These are phyloP conservation scores for Paguma larvata DNA, from an alignment of 2,797 vertebrate species.

Conservation along the genomic window DNA sequence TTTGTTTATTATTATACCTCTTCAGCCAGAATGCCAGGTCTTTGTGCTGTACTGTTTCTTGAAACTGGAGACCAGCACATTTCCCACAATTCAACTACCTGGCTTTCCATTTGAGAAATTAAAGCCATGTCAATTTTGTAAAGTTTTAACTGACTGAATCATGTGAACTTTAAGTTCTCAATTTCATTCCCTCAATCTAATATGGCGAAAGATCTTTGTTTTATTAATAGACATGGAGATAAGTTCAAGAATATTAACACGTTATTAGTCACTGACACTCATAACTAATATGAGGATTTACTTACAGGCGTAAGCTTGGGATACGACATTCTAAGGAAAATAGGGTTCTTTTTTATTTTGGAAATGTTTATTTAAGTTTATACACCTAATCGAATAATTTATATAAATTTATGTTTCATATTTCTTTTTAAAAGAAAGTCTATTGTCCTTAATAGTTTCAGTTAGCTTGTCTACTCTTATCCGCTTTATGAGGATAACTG, in stretches of 20 bases:
- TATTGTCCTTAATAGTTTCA: neutral
- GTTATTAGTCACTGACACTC: conserved; percentile 33
- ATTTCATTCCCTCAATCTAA: conserved; percentile 55
- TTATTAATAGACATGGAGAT: conserved; percentile 43
- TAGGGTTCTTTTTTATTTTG: conserved; percentile 30
- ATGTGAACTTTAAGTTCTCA: conserved; percentile 65
- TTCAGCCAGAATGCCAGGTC: conserved; percentile 71
- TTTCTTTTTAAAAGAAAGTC: neutral
- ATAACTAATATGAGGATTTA: conserved; percentile 66
- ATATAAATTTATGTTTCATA: neutral
- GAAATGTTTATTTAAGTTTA: conserved; percentile 65
- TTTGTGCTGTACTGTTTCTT: conserved; percentile 74
- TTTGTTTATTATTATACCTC: conserved; percentile 77
- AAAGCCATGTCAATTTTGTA: conserved; percentile 68
- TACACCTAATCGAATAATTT: conserved; percentile 41
- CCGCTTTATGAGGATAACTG: conserved; percentile 24
- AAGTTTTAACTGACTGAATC: conserved; percentile 68
- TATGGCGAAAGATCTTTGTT: conserved; percentile 62
- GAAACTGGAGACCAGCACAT: conserved; percentile 70
- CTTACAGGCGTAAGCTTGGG: conserved; percentile 21
- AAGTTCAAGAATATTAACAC: conserved; percentile 63
- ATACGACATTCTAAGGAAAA: conserved; percentile 49
- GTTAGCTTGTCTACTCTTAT: neutral
- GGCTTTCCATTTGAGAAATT: conserved; percentile 72
- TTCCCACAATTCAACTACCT: conserved; percentile 74